Base-by-base conservation (phyloP, 1,140 invertebrate genomes). In the Batillaria attramentaria region DNA sequence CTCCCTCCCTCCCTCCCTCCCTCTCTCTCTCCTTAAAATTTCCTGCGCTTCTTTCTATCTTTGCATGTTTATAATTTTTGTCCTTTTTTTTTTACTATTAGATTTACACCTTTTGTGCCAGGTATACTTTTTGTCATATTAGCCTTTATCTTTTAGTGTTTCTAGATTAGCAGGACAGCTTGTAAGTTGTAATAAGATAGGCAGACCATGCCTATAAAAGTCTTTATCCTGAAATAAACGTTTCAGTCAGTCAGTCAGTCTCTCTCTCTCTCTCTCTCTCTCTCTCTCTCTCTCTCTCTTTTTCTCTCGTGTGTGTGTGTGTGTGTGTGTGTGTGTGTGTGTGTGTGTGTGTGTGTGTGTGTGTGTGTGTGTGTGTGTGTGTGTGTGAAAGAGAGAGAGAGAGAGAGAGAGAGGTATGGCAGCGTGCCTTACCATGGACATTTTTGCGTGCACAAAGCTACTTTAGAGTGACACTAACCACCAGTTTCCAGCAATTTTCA, bases 291-390 rank as follows among this genome's bases (percentile, higher is more conserved):
- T 8, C 46, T 50, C 24, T 24, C 24, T 8, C 24, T 50, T 50
- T 50, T 24, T 24, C 24, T 50, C 46, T 8, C 46, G 46, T 50
- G 46, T 50, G 46, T 50, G 46, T 50, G 46, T 50, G 46, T 50
- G 46, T 50, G 46, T 50, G 46, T 50, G 46, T 50, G 46, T 50
- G 46, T 50, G 46, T 50, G 46, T 50, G 46, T 50, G 46, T 50
- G 46, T 50, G 46, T 50, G 46, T 50, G 46, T 50, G 46, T 50
- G 46, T 50, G 46, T 50, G 46, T 50, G 46, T 50, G 46, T 50
- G 46, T 50, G 46, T 50, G 46, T 50, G 46, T 50, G 46, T 50
- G 46, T 50, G 46, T 50, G 46, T 50, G 46, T 50, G 46, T 50
- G 46, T 50, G 46, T 50, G 46, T 50, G 46, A 13, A 24, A 13